phyloP scores from a whole-genome alignment of 2,888 invertebrate species.

The Seira musarum region DNA sequence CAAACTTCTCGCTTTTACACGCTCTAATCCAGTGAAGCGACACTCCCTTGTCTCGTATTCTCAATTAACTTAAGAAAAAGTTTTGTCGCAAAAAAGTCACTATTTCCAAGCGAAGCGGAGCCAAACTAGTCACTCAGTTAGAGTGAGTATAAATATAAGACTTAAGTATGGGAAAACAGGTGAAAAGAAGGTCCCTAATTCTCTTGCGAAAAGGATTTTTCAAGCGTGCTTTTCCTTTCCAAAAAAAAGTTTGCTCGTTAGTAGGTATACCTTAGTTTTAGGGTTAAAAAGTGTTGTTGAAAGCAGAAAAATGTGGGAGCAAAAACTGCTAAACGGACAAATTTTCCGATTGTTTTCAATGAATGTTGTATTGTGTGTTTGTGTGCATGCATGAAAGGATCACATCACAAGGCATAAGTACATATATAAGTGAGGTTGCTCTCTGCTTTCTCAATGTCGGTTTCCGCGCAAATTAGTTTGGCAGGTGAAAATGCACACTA shows the following conservation, averaged over 20 bases:
- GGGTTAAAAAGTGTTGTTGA: too few relatives aligned
- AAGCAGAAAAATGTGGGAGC: too few relatives aligned
- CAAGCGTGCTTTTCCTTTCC: not conserved
- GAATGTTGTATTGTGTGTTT: slow-evolving; percentile 33
- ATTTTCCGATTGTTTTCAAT: too few relatives aligned
- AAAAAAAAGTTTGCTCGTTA: not conserved
- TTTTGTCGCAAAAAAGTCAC: slow-evolving; percentile 11
- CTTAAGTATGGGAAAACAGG: not conserved
- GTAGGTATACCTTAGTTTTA: too few relatives aligned
- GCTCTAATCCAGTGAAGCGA: slow-evolving; percentile 52
- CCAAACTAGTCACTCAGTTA: too few relatives aligned
- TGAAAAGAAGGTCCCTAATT: not conserved
- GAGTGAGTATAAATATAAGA: not conserved
- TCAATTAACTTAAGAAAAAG: slow-evolving; percentile 49
- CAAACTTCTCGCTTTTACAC: slow-evolving; percentile 41
- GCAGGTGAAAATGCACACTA: too few relatives aligned
- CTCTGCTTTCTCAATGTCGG: too few relatives aligned
- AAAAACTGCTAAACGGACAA: too few relatives aligned
- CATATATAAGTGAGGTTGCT: too few relatives aligned
- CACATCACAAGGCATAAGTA: not conserved
- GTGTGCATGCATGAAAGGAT: slow-evolving; percentile 4
- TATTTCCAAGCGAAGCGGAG: not conserved
- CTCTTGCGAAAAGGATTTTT: not conserved
- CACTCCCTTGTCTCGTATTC: slow-evolving; percentile 50
- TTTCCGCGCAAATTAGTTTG: too few relatives aligned